Base-by-base conservation (phyloP, 2,888 invertebrate genomes). In the Limnephilus lunatus region DNA sequence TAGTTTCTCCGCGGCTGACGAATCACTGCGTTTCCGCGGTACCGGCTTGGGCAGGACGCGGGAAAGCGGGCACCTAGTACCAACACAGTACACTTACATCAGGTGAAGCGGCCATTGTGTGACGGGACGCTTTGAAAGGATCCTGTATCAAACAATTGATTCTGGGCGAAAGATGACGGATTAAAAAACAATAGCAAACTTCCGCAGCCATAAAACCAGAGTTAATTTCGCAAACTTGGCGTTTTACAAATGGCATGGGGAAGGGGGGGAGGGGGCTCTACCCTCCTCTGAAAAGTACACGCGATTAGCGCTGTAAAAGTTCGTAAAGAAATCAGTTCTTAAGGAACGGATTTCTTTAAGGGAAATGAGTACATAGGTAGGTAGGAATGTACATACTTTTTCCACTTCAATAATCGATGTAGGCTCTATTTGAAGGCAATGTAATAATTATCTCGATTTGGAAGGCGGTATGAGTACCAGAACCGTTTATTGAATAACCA, bases 151-250 rank as follows among this genome's bases (percentile, higher is more conserved):
- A 91, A 91, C 91, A 91, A 91, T 91, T 91, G 89, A 90, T 90
- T 89, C 89, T 81, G 82, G 48, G 68, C 85, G 89, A 89, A 90
- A 85, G 91, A 91, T 89, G 91, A 90, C 89, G 91, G 91, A 91
- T 91, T 91, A 91, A 91, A 91, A 91, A 91, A 91, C 89, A 91
- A 91, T 91, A 85, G 81, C 89, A 35, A 91, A 91, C 89, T 89
- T 91, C 81, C 81, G 86, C 85, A 39, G 91, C 81, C 90, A 85
- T 85, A 89, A 91, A 91, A 91, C 30, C 89, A 86, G 86, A 90
- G 86, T 92, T 90, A 85, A 92, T 92, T 92, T 53, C 53, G 86
- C 90, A 92, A 92, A 90, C 81, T 92, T 92, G 19, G 86, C 90
- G 44, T 81, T 89, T 89, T 89, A 89, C 81, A 87, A 87, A 87